A percentile compares a stretch with the other conserved stretches of the same genome.
Conservation (phyloP, 2,888 invertebrate species). For the Nezara viridula region DNA sequence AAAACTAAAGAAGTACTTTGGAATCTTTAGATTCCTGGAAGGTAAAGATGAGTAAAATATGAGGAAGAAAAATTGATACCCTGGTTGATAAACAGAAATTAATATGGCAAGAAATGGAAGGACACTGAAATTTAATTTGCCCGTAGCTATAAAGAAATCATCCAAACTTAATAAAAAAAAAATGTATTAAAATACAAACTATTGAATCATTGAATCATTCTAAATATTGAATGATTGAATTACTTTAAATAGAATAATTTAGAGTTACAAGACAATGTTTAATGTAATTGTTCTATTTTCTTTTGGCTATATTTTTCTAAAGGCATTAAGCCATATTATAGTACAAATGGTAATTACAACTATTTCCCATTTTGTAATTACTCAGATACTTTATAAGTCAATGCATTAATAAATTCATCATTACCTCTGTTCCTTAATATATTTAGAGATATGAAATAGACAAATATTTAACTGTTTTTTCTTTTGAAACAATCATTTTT, state of each 20-base stretch:
- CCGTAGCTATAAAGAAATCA: no score
- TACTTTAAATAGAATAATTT: background rate
- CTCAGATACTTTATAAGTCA: background rate
- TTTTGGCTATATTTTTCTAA: background rate
- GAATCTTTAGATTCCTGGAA: no score
- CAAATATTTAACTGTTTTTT: background rate
- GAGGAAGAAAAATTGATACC: no score
- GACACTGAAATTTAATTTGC: no score
- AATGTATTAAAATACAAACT: no score
- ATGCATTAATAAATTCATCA: background rate
- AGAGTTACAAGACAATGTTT: background rate
- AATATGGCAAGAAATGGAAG: no score
- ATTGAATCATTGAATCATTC: background rate
- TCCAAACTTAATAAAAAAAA: no score
- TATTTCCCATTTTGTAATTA: conserved; percentile 41
- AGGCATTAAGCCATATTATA: background rate
- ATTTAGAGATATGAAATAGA: background rate
- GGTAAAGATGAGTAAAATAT: no score
- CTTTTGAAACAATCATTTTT: background rate
- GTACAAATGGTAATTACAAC: background rate
- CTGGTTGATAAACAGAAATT: no score
- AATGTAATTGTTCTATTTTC: background rate
- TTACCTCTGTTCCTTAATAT: background rate
- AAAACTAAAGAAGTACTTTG: no score
- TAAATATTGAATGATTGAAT: background rate